These are phyloP conservation scores for Polyommatus iphigenia DNA, from an alignment of 2,888 invertebrate species.

Conservation along the genomic window DNA sequence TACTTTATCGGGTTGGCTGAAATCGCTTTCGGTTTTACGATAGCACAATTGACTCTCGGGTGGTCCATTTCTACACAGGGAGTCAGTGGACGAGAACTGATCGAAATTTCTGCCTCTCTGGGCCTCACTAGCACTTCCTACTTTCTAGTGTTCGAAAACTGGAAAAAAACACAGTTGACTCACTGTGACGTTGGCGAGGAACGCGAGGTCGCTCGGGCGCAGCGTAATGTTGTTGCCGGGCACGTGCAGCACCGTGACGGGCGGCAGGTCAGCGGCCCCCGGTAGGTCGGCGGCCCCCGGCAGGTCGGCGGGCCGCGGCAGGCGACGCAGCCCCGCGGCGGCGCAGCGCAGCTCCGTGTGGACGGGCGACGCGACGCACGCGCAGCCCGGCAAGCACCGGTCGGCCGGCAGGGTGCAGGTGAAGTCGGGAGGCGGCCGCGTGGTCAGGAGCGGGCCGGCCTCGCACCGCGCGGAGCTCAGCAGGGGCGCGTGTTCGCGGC, in stretches of 20 bases:
- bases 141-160: no score
- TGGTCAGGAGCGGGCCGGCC: constrained; percentile 31
- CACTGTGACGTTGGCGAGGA: constrained; percentile 12
- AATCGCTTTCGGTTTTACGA: no score
- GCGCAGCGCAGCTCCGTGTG: constrained; percentile 38
- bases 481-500: constrained; percentile 36
- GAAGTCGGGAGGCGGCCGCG: constrained; percentile 32
- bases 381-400: constrained; percentile 37
- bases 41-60: no score
- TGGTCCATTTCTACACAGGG: no score
- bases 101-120: no score
- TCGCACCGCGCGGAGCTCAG: constrained; percentile 35
- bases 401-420: constrained; percentile 32
- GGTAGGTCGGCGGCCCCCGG: constrained; percentile 33
- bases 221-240: constrained; percentile 40
- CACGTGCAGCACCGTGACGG: constrained; percentile 38
- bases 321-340: constrained; percentile 36
- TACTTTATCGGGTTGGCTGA: no score
- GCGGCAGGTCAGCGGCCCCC: constrained; percentile 34
- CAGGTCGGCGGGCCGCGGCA: constrained; percentile 35
- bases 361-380: constrained; percentile 36
- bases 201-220: constrained; percentile 33
- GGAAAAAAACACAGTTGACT: background rate
- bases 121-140: no score
- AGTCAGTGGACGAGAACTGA: no score